Conservation (phyloP, 2,113 vertebrate species). For the Caranx melampygus region DNA sequence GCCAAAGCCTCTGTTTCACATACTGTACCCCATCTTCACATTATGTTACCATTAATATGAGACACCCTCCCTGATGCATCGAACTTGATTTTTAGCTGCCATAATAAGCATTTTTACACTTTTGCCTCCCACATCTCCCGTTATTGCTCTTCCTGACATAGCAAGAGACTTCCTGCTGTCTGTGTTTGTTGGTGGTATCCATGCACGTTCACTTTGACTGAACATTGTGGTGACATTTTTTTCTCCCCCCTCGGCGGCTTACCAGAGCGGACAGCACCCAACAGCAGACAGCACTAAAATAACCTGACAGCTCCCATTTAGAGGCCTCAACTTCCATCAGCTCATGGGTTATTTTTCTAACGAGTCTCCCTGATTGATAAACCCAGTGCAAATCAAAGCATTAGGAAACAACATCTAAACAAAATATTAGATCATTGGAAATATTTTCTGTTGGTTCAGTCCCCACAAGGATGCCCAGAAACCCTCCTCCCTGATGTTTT, state of each 20-base stretch:
- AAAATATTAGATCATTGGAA: conserved; percentile 12
- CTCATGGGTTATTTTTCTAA: conserved; percentile 21
- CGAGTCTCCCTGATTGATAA: background rate
- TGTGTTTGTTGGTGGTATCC: conserved; percentile 50
- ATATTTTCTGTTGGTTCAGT: background rate
- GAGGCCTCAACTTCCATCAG: conserved; percentile 30
- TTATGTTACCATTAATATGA: conserved; percentile 28
- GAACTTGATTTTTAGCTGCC: conserved; percentile 15
- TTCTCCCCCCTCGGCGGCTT: conserved; percentile 1
- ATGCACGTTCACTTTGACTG: conserved; percentile 48
- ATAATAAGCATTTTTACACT: conserved; percentile 14
- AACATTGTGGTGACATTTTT: conserved; percentile 48
- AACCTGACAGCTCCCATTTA: conserved; percentile 35
- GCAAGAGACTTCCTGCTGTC: conserved; percentile 21
- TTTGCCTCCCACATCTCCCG: conserved; percentile 1
- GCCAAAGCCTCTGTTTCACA: conserved; percentile 45
- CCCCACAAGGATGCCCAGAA: background rate
- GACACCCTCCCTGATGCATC: background rate
- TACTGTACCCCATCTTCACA: conserved; percentile 44
- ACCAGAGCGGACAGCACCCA: conserved; percentile 38
- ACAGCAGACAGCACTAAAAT: conserved; percentile 35
- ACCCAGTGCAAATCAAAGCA: conserved; percentile 7
- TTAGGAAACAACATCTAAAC: background rate
- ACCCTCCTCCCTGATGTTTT: conserved; percentile 3
- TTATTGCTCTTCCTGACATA: conserved; percentile 29